Conservation (phyloP, 2,888 invertebrate genomes). For the Xylocampa areola region DNA sequence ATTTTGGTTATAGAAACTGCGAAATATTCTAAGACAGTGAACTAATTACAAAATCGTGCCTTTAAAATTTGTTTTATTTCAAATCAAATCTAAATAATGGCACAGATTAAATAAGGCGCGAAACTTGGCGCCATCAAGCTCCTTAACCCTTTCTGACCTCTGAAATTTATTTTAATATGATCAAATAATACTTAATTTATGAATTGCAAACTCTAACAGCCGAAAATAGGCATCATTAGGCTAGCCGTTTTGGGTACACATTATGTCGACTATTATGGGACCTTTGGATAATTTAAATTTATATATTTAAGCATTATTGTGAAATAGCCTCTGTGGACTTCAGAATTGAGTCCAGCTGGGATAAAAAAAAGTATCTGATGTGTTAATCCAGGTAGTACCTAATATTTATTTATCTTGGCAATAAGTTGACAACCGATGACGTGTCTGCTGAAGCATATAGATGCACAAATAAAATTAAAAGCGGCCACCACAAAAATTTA, state of each 20-base stretch:
- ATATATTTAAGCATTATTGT: constrained; percentile 32
- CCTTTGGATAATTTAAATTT: constrained; percentile 42
- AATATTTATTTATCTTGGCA: no score
- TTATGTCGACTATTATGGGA: constrained; percentile 22
- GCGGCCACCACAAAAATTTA: no score
- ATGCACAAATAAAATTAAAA: neutral
- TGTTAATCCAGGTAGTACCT: no score
- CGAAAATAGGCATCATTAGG: constrained; percentile 57
- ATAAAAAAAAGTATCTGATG: no score
- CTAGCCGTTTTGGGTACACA: constrained; percentile 50
- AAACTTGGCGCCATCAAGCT: constrained; percentile 20
- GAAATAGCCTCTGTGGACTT: constrained; percentile 25
- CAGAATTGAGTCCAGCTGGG: no score
- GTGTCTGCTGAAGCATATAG: no score
- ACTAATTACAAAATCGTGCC: constrained; percentile 42
- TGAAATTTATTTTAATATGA: constrained; percentile 43
- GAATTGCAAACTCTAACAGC: constrained; percentile 22
- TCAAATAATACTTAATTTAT: constrained; percentile 44
- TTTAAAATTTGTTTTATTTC: constrained; percentile 1
- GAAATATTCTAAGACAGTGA: no score
- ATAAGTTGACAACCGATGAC: no score
- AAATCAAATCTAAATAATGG: constrained; percentile 13
- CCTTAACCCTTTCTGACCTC: constrained; percentile 46
- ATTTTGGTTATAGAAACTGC: no score
- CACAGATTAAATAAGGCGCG: constrained; percentile 8